These are phyloP conservation scores for Frankliniella fusca DNA, from an alignment of 2,888 invertebrate species.

Conservation along the genomic window DNA sequence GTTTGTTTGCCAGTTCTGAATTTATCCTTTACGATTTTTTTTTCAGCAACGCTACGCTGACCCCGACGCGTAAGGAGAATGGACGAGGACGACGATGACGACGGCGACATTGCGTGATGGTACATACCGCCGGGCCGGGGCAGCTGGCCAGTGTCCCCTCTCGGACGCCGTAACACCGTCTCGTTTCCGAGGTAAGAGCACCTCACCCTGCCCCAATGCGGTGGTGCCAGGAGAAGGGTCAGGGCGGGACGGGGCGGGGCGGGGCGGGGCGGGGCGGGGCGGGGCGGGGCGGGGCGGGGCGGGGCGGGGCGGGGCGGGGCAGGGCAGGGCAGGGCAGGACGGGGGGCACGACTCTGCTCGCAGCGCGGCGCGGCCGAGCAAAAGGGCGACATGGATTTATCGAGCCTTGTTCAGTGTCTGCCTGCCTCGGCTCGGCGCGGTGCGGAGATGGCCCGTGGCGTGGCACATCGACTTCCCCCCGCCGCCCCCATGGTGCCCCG, in stretches of 20 bases:
- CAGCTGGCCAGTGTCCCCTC: neutral
- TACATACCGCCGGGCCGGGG: neutral
- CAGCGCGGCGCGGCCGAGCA: neutral
- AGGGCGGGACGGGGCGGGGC: neutral
- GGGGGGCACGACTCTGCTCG: neutral
- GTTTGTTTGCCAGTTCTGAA: no score
- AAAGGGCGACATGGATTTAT: constrained; percentile 3
- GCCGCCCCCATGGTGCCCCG: no score
- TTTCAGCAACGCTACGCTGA: neutral
- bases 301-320: neutral
- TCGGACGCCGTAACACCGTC: neutral
- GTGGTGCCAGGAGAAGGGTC: neutral
- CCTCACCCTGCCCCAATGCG: no score
- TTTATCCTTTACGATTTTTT: no score
- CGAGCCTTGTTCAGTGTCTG: neutral
- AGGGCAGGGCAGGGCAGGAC: no score
- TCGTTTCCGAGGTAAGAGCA: neutral
- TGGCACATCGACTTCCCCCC: no score
- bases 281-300: neutral
- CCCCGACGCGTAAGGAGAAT: neutral
- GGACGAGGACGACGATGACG: neutral
- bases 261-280: neutral
- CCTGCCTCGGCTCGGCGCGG: neutral
- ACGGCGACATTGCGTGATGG: neutral
- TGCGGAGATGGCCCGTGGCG: no score